Evolutionary conservation across 2,113 vertebrate genomes (phyloP).

Genomic region (Halcyon senegalensis): DNA sequence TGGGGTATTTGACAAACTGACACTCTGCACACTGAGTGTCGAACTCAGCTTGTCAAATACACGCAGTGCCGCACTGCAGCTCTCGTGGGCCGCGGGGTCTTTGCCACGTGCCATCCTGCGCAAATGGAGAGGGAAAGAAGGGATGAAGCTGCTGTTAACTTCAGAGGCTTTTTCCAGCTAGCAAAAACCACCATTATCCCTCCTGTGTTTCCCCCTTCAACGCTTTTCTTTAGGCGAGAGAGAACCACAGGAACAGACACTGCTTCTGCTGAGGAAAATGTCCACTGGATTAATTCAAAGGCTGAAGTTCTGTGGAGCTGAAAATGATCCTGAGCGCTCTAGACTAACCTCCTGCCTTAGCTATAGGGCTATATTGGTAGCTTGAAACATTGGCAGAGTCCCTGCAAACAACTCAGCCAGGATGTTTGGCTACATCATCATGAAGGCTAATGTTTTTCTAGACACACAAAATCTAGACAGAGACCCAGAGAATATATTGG

Average conservation of each 20-base stretch:
- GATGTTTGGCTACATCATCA: accelerated
- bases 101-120: neutral
- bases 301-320: neutral
- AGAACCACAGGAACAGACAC: neutral
- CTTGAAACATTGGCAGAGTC: neutral
- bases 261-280: neutral
- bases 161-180: neutral
- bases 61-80: constrained; percentile 87
- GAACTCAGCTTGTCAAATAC: constrained; percentile 98
- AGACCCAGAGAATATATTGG: neutral
- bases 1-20: constrained; percentile 99
- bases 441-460: neutral
- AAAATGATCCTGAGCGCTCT: neutral
- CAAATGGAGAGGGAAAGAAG: neutral
- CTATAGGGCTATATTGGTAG: accelerated
- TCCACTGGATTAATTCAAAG: neutral
- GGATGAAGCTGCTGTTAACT: neutral
- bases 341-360: neutral
- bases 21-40: constrained; percentile 93
- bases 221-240: neutral
- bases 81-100: neutral
- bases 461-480: neutral
- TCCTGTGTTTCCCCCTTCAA: neutral
- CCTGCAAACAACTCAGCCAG: neutral
- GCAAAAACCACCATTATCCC: neutral